Conservation (phyloP, 2,113 vertebrate genomes). For the Rhagologus leucostigma region DNA sequence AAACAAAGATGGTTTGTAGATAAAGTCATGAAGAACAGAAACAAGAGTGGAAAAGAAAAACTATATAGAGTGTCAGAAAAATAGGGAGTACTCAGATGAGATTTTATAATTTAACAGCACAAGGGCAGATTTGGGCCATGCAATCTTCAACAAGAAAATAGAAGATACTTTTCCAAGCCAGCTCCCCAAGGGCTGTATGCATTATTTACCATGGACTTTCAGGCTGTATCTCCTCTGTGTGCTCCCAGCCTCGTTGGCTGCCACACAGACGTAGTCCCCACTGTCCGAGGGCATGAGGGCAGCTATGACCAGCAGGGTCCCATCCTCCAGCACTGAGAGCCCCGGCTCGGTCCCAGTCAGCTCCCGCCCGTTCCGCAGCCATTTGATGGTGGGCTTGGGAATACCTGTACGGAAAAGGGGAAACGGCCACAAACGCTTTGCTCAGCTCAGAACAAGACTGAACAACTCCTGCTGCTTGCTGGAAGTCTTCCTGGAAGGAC, state of each 20-base stretch:
- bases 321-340: constrained; percentile 84
- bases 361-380: constrained; percentile 87
- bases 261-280: constrained; percentile 90
- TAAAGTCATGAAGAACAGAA: background rate
- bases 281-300: constrained; percentile 82
- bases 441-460: background rate
- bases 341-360: constrained; percentile 85
- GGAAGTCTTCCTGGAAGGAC: background rate
- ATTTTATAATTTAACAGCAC: background rate
- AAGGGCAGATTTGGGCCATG: background rate
- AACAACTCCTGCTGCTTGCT: background rate
- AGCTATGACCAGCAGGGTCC: constrained; percentile 81
- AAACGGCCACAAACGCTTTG: accelerated
- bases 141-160: background rate
- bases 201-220: constrained; percentile 86
- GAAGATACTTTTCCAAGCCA: background rate
- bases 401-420: constrained; percentile 71
- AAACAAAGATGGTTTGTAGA: background rate
- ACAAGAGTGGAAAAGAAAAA: background rate
- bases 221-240: constrained; percentile 91
- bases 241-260: constrained; percentile 89
- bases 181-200: too few species aligned
- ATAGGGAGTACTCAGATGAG: background rate
- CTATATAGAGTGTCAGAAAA: background rate
- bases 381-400: constrained; percentile 89